Base-by-base conservation (phyloP, 2,113 vertebrate species). In the Illadopsis cleaveri region DNA sequence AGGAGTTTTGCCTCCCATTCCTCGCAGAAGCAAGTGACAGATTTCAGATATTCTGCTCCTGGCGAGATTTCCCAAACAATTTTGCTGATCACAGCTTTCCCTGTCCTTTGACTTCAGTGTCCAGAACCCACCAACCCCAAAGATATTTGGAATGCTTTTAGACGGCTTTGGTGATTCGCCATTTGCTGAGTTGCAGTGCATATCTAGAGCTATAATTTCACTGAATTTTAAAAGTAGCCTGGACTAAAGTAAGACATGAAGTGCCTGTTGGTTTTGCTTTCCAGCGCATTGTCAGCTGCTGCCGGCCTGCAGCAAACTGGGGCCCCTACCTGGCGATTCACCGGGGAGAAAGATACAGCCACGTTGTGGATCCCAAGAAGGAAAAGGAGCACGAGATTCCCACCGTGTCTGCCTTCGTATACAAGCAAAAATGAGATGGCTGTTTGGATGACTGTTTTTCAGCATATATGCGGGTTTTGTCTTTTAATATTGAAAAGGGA, bases 291-390 rank as follows among this genome's bases (percentile, higher is more conserved):
- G 93, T 93, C 84, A 97, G 85, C 21, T 95, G 98, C 81, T 99
- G 98, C 86, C 97, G 83, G 38, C 98, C 99, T 5, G 82, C 98
- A 79, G 87, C 98, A 51, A 98, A 98, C 57, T 99, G 99, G 99
- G 99, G 98, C 14, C 99, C 99, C 10, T 99, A 98, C 90, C 96
- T 99, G 96, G 98, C 98, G 19, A 12, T 92, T n/a, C 98, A 99
- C 93, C 98, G 99, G 69, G 98, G 98, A 21, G 98, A 98, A n/a
- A 98, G 98, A 56, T 99, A 99, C 90, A 98, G 94, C 71, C 94
- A 92, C 53, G 68, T 95, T 56, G n/a, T 54, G 16, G 93, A 95
- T 44, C 56, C 91, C 19, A 54, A 65, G 37, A 98, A 89, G 66
- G 60, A 94, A 28, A 87, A n/a, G n/a, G 97, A 97, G 25, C 48